Evolutionary conservation across 2,113 vertebrate genomes (phyloP).

Genomic region (Aegithalos caudatus): DNA sequence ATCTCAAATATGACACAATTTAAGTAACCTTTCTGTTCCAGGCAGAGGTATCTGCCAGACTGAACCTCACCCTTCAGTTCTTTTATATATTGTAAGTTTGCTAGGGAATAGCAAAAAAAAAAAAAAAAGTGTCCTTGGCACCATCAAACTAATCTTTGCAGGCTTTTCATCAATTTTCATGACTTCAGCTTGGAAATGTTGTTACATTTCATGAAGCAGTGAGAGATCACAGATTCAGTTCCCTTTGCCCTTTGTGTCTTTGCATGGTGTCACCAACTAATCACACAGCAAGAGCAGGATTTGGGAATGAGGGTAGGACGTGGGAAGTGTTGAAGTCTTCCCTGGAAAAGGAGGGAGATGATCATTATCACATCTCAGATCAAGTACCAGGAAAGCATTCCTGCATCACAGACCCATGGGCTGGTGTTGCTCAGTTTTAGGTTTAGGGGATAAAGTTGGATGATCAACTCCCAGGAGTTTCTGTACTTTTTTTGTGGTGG

Average conservation of each 20-base stretch:
- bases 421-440: neutral
- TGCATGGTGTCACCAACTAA: neutral
- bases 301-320: neutral
- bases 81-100: neutral
- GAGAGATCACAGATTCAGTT: neutral
- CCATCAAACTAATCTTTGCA: neutral
- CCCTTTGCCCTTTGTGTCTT: neutral
- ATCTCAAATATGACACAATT: neutral
- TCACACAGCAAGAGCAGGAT: neutral
- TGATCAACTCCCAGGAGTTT: neutral
- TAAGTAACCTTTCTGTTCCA: neutral
- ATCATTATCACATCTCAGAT: neutral
- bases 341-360: neutral
- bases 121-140: neutral
- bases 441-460: neutral
- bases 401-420: neutral
- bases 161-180: neutral
- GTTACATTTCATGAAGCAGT: neutral
- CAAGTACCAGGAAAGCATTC: neutral
- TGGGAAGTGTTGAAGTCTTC: neutral
- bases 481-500: neutral
- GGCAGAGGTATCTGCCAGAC: neutral
- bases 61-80: neutral
- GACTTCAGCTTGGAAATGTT: neutral
- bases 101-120: neutral